A percentile compares a stretch with the other conserved stretches of the same genome.
These are phyloP conservation scores for Seira musarum DNA, from an alignment of 2,888 invertebrate genomes.

Conservation along the genomic window DNA sequence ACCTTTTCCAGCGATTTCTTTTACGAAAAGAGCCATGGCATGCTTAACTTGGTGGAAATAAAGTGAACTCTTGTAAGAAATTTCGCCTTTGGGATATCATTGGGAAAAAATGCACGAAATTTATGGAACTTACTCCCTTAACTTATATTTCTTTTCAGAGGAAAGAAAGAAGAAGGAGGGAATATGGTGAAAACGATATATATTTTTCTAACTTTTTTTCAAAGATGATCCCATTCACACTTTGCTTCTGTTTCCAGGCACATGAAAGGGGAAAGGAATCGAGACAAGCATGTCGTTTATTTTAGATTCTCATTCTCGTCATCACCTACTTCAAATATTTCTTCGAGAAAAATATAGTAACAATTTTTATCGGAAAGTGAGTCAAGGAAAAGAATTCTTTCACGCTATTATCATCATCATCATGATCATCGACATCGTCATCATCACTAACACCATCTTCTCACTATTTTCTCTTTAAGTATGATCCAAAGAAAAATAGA, in stretches of 20 bases:
- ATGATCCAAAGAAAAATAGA: neutral
- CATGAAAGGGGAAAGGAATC: neutral
- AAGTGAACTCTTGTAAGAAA: neutral
- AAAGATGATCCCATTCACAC: neutral
- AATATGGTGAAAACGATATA: neutral
- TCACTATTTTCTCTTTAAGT: neutral
- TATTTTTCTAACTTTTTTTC: no score
- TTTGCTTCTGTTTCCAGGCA: neutral
- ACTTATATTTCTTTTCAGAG: neutral
- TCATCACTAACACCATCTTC: constrained; percentile 31
- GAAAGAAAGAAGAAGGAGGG: neutral
- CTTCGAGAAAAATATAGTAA: neutral
- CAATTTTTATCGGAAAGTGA: neutral
- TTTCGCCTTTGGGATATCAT: neutral
- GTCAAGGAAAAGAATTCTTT: constrained; percentile 1
- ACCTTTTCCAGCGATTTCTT: no score
- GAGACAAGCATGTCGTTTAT: neutral
- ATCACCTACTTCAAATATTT: neutral
- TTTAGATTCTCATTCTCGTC: neutral
- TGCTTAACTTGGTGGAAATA: neutral
- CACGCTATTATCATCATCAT: constrained; percentile 15
- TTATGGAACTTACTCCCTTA: neutral
- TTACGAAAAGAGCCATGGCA: neutral
- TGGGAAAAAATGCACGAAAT: neutral
- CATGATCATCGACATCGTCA: neutral